phyloP scores from a whole-genome alignment of 2,113 vertebrate genomes.

The Megalops atlanticus region DNA sequence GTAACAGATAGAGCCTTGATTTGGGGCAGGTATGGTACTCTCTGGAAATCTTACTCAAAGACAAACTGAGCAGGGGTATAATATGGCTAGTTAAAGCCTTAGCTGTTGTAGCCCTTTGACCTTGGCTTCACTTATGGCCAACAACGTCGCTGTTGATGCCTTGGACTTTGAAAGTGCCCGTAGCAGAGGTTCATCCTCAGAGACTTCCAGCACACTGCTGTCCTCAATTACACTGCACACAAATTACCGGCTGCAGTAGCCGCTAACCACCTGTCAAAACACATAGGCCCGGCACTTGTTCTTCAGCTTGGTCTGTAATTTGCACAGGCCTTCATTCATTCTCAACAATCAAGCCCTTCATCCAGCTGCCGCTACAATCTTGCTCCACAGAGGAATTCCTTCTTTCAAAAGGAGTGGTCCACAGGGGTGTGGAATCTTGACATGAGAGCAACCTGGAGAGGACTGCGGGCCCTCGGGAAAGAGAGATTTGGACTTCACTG shows the following conservation, averaged over 20 bases:
- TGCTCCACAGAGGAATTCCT: neutral
- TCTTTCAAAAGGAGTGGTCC: too few relatives aligned
- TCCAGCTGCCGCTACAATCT: neutral
- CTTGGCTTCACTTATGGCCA: neutral
- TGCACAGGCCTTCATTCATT: slow-evolving; percentile 16
- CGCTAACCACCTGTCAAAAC: slow-evolving; percentile 16
- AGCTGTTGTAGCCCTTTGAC: neutral
- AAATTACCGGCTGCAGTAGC: neutral
- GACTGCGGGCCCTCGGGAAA: too few relatives aligned
- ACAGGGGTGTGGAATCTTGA: too few relatives aligned
- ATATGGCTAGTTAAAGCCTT: too few relatives aligned
- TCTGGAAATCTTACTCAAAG: too few relatives aligned
- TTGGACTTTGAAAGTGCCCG: neutral
- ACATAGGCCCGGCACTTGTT: neutral
- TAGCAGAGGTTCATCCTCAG: neutral
- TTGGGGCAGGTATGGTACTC: too few relatives aligned
- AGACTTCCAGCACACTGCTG: neutral
- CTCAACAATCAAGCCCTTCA: neutral
- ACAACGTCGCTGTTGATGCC: neutral
- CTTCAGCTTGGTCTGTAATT: neutral
- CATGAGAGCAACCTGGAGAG: too few relatives aligned
- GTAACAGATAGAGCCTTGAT: neutral
- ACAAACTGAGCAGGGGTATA: too few relatives aligned
- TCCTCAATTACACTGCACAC: neutral
- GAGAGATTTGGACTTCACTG: too few relatives aligned